Base-by-base conservation (phyloP, 2,113 vertebrate species). In the Gasterosteus aculeatus region DNA sequence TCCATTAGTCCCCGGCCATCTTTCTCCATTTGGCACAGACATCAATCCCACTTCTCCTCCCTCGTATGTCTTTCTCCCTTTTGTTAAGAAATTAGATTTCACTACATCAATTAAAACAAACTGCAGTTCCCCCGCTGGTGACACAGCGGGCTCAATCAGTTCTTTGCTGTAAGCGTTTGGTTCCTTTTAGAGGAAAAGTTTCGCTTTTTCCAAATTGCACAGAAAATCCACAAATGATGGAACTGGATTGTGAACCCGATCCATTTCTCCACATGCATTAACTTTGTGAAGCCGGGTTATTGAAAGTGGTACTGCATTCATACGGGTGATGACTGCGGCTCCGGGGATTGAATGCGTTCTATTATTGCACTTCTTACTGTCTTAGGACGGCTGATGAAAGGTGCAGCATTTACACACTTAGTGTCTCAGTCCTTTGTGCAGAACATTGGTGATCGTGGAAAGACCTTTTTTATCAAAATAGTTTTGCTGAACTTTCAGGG, bases 11-110 rank as follows among this genome's bases (percentile, higher is more conserved):
- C 68, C 49, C 65, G 26, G 60, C 65, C 64, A 87, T 89, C 84
- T 78, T 85, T 82, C 77, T 84, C 78, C 77, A 89, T 91, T 89
- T 89, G 82, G 66, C 77, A 26, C 84, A 87, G 88, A 85, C 86
- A 82, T 88, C 80, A 80, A 78, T 88, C 89, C 80, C 76, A 69
- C 62, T 78, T 83, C 84, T 76, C 42, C 47, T 29, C 58, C 73
- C 47, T 69, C 29, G 14, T 8, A 26, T 19, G 51, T 78, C 73
- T 75, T 68, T 75, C 65, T 58, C 69, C 7, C 63, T 41, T 59
- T 58, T 47, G 69, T 26, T 6, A 39, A 82, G 74, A 85, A 66
- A 77, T 77, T 62, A 35, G 72, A 84, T 79, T 79, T 44, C 76
- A 64, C 60, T 76, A 72, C 44, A 59, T 78, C 75, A 79, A 80